Evolutionary conservation across 2,888 invertebrate genomes (phyloP), one percentile per base, ranked within the genome.

Genomic region (Disparrhopalites patrizii): DNA sequence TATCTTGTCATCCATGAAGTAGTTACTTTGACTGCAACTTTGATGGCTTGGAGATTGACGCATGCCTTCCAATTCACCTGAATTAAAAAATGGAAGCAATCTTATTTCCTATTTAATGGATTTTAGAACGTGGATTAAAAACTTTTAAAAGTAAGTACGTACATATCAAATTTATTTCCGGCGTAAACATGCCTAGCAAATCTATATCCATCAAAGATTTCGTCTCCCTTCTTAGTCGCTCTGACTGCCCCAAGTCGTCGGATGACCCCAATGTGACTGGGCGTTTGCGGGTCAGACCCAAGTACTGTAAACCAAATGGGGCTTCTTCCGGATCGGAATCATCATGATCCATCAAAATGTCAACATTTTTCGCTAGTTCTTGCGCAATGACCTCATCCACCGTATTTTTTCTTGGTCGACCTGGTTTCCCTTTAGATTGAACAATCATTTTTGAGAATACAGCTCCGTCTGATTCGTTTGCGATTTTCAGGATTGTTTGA

Each of bases 251-350:
- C n/a, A n/a, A n/a, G n/a, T n/a, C n/a, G n/a, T n/a, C n/a, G n/a
- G n/a, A n/a, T n/a, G n/a, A n/a, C n/a, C n/a, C n/a, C n/a, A n/a
- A n/a, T n/a, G n/a, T n/a, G n/a, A n/a, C n/a, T n/a, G n/a, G n/a
- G n/a, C n/a, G 36, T 38, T 57, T 57, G 25, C 56, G 36, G 10
- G 56, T 38, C 20, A 57, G 31, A 1, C 56, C 56, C 36, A 57
- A 57, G 33, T 57, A 57, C 31, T 57, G 56, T 10, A 57, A 23
- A 4, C 55, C 55, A 3, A 56, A 20, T 13, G 36, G 56, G 15
- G 36, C 56, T 15, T 57, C 56, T 57, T 38, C 36, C 15, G 18
- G 18, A 20, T 50, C 23, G 3, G 50, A 20, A 25, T 50, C 50
- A 23, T 23, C 13, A 50, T 50, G 25, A n/a, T 38, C 15, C 25